Conservation (phyloP, 2,888 invertebrate genomes). For the Biston betularia region DNA sequence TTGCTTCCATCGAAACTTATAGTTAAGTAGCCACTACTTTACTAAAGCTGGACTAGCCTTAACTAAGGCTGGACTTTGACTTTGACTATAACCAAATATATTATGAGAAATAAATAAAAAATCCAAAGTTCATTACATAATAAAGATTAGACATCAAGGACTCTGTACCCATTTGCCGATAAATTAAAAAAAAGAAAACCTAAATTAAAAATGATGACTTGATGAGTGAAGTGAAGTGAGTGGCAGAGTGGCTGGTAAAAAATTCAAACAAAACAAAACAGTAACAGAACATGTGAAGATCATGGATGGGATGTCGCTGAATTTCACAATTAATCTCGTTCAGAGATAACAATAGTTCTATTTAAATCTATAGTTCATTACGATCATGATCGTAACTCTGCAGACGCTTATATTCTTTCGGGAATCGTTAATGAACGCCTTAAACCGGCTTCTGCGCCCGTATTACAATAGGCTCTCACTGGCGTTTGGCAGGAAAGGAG, state of each 20-base stretch:
- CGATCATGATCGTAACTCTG: slow-evolving; percentile 78
- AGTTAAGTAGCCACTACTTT: no score
- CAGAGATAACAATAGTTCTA: slow-evolving; percentile 49
- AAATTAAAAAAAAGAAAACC: no score
- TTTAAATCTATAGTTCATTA: slow-evolving; percentile 67
- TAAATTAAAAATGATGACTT: no score
- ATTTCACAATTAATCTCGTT: slow-evolving; percentile 49
- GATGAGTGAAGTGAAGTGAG: no score
- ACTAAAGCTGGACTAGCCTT: no score
- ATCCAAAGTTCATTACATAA: no score
- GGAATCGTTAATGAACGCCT: slow-evolving; percentile 66
- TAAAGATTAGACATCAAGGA: no score
- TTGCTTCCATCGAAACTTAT: no score
- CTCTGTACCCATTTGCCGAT: no score
- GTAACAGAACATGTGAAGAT: slow-evolving; percentile 78
- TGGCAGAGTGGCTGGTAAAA: not conserved
- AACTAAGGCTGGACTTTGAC: no score
- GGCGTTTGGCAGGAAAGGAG: slow-evolving; percentile 53
- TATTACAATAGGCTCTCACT: slow-evolving; percentile 67
- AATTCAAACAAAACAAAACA: slow-evolving; percentile 38
- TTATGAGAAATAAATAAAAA: no score
- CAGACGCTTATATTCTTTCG: slow-evolving; percentile 78
- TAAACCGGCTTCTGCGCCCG: slow-evolving; percentile 69
- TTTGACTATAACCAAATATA: no score
- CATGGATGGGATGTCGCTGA: slow-evolving; percentile 55